Percentiles rank a stretch among this genome's conserved stretches.
Evolutionary conservation across 2,797 vertebrate genomes (phyloP).

Genomic region (Lemur catta): DNA sequence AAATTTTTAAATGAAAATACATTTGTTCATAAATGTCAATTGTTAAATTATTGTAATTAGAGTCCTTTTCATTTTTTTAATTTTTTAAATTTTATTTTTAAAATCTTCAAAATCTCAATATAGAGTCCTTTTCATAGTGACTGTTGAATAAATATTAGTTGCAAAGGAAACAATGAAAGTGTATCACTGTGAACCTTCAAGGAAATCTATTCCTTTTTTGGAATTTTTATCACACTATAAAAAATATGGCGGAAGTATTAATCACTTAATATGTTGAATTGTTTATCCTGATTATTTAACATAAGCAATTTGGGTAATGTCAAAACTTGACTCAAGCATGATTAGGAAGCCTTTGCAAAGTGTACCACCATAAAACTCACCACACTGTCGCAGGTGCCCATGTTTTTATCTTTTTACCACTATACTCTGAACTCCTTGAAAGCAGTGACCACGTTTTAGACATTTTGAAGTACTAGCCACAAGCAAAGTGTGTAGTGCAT

Average conservation of each 20-base stretch:
- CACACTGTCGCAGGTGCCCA: background rate
- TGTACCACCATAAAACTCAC: background rate
- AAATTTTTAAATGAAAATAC: background rate
- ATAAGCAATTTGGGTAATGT: background rate
- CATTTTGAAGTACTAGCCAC: background rate
- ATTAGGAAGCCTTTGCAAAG: background rate
- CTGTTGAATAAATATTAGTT: conserved; percentile 1
- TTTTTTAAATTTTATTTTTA: background rate
- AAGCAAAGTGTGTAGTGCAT: background rate
- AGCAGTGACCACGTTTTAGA: background rate
- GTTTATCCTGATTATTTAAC: conserved; percentile 14
- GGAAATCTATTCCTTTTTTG: background rate
- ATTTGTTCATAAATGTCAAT: conserved; percentile 10
- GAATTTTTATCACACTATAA: conserved; percentile 17
- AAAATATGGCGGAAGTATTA: background rate
- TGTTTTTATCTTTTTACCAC: background rate
- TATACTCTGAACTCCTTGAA: background rate
- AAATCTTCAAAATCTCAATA: background rate
- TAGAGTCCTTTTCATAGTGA: background rate
- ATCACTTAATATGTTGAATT: background rate
- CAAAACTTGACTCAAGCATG: background rate
- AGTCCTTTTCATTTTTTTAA: background rate
- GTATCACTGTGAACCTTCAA: background rate
- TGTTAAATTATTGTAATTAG: background rate
- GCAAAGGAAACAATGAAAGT: background rate